These are phyloP conservation scores for Procapra przewalskii DNA, from an alignment of 2,113 vertebrate genomes.

Conservation along the genomic window DNA sequence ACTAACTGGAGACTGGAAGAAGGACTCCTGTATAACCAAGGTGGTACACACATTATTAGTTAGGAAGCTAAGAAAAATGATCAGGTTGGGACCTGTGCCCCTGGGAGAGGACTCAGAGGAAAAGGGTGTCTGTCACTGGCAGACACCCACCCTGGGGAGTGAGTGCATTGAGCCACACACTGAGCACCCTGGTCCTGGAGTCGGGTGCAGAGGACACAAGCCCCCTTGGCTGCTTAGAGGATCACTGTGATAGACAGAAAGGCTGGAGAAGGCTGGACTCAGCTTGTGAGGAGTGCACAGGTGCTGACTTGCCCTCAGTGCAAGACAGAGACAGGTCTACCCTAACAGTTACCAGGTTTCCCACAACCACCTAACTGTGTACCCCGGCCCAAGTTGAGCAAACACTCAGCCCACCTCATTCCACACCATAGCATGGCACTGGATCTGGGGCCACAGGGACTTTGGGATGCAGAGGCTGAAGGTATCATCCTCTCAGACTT, in stretches of 20 bases:
- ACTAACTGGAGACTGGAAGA: background rate
- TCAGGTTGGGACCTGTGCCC: background rate
- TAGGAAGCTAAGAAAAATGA: background rate
- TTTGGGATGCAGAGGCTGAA: background rate
- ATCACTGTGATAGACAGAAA: background rate
- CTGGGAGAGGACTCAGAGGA: background rate
- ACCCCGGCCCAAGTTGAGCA: background rate
- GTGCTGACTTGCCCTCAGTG: background rate
- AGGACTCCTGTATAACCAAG: background rate
- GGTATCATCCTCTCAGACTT: background rate
- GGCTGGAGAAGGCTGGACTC: background rate
- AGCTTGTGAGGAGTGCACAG: background rate
- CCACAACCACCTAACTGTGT: background rate
- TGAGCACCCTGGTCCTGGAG: background rate
- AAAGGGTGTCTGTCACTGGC: background rate
- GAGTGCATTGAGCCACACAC: background rate
- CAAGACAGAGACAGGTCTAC: background rate
- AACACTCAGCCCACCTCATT: background rate
- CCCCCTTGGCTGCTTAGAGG: background rate
- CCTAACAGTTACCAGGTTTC: background rate
- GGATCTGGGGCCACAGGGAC: background rate
- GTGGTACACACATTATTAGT: background rate
- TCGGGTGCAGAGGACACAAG: background rate
- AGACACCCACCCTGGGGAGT: background rate
- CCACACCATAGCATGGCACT: background rate